Evolutionary conservation across 2,113 vertebrate genomes (phyloP).

Genomic region (Pantherophis guttatus): DNA sequence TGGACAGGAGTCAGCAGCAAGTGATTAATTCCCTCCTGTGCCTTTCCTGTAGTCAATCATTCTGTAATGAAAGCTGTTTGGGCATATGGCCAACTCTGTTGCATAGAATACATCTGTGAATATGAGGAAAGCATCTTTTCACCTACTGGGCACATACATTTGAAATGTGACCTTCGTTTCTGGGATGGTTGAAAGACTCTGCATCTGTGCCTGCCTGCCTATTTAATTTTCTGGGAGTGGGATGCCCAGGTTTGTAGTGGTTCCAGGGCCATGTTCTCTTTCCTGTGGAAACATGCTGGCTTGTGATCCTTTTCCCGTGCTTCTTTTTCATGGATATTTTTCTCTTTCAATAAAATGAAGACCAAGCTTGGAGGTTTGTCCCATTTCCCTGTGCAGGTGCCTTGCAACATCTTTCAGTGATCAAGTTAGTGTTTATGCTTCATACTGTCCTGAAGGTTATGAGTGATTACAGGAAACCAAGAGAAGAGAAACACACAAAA

Average conservation of each 20-base stretch:
- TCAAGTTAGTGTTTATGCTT: not conserved
- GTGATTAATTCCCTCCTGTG: not conserved
- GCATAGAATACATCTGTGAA: not conserved
- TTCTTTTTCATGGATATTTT: slow-evolving; percentile 34
- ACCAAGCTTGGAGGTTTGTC: slow-evolving; percentile 36
- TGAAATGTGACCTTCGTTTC: not conserved
- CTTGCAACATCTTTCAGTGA: not conserved
- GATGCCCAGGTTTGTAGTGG: not conserved
- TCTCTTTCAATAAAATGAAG: slow-evolving; percentile 64
- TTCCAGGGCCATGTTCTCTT: slow-evolving; percentile 16
- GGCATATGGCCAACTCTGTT: not conserved
- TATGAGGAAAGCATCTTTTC: not conserved
- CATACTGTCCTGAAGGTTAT: not conserved
- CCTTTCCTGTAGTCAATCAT: not conserved
- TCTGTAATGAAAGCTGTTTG: not conserved
- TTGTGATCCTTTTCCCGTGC: slow-evolving; percentile 1
- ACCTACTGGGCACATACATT: not conserved
- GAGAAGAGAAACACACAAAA: not conserved
- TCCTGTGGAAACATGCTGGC: not conserved
- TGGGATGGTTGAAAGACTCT: not conserved
- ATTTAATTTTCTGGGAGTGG: not conserved
- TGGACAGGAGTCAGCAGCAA: not conserved
- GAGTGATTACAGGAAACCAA: not conserved
- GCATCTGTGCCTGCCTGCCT: not conserved
- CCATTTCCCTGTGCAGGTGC: not conserved